Base-by-base conservation (phyloP, 2,888 invertebrate species). In the Pseudococcus jackbeardsleyi region DNA sequence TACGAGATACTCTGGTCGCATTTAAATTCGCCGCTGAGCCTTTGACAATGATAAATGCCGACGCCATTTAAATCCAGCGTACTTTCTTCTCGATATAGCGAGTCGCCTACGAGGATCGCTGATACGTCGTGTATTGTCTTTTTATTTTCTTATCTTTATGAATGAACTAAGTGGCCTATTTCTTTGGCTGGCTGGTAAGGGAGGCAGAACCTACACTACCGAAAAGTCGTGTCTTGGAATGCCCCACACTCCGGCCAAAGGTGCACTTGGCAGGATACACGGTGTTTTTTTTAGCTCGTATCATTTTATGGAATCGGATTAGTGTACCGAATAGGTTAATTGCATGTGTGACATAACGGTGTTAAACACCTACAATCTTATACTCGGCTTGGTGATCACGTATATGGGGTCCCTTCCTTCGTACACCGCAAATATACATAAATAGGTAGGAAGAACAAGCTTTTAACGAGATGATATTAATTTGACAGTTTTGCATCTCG, bases 331-430 rank as follows among this genome's bases (percentile, higher is more conserved):
- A 85, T 26, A 85, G 85, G 85, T 85, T 85, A 85, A 85, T 85
- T 85, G 85, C 85, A 85, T 85, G 85, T 85, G 85, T 85, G 85
- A 85, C 85, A 85, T 85, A 85, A 85, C 85, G 85, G 85, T 85
- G 79, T 42, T 79, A 42, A 79, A 79, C 79, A 79, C 79, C 79
- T 42, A 79, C 79, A 79, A 79, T n/a, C 22, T 12, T 42, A 42
- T 26, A 33, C 7, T 26, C 15, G 33, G 9, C 59, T 1, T 7
- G 19, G 54, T 46, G 46, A 8, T 46, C 46, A 46, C 46, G 46
- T 46, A 46, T 46, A 46, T 46, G 12, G 46, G 26, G 26, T 46
- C 46, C 2, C 0, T 46, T 46, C 46, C 46, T 46, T 46, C 46
- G 46, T 46, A 8, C 9, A 1, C 15, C 17, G 50, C 50, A 15